Percentiles rank a stretch among this genome's conserved stretches.
Evolutionary conservation across 1,140 invertebrate species (phyloP).

Genomic region (Drosophila eugracilis): DNA sequence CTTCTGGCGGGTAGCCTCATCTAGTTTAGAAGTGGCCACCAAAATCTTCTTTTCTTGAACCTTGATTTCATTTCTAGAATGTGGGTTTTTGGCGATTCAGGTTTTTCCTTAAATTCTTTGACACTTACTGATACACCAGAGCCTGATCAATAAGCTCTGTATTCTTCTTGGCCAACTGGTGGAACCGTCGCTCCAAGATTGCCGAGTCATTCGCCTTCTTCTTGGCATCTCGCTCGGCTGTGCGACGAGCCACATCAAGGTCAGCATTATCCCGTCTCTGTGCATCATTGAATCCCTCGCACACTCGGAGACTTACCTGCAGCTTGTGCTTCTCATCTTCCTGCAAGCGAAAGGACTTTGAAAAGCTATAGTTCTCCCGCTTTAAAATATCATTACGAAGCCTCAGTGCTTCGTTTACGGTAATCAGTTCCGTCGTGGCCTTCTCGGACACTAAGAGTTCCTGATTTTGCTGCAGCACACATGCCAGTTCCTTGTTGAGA

Average conservation of each 20-base stretch:
- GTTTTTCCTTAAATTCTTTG: neutral
- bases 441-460: neutral
- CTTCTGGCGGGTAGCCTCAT: constrained; percentile 20
- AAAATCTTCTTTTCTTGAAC: constrained; percentile 25
- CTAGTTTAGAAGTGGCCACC: neutral
- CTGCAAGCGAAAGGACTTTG: neutral
- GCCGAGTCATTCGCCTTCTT: constrained; percentile 20
- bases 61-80: constrained; percentile 32
- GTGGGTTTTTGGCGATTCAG: neutral
- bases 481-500: constrained; percentile 20
- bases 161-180: constrained; percentile 47
- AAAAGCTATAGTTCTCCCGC: constrained; percentile 13
- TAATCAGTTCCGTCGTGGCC: neutral
- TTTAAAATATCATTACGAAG: constrained; percentile 5
- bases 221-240: constrained; percentile 17
- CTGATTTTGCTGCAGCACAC: neutral
- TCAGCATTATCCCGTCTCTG: neutral
- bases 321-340: constrained; percentile 12
- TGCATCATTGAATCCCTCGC: neutral
- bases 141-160: constrained; percentile 19
- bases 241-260: neutral
- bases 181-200: constrained; percentile 42
- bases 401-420: constrained; percentile 4
- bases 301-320: neutral
- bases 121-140: constrained; percentile 9